phyloP scores from a whole-genome alignment of 2,797 vertebrate genomes.

The Propithecus perrieri region DNA sequence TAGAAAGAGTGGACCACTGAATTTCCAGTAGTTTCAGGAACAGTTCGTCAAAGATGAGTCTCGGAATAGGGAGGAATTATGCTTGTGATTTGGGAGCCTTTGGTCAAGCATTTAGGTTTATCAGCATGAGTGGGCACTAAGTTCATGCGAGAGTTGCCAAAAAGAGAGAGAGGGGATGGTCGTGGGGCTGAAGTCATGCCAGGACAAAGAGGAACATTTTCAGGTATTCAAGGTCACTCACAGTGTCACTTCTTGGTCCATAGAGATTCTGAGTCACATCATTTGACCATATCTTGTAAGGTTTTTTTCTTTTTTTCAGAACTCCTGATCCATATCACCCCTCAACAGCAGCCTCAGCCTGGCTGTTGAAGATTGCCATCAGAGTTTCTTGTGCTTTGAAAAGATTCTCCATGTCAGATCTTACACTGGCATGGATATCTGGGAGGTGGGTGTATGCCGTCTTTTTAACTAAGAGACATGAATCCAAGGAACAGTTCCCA shows the following conservation, averaged over 20 bases:
- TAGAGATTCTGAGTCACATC: background rate
- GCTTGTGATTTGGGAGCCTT: background rate
- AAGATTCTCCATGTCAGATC: background rate
- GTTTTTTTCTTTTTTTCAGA: background rate
- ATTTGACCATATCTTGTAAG: too few relatives aligned
- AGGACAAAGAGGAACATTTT: background rate
- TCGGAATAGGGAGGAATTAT: background rate
- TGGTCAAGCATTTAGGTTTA: background rate
- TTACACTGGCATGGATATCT: rapidly evolving
- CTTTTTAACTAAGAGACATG: background rate
- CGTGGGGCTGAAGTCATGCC: rapidly evolving
- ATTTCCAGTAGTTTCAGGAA: background rate
- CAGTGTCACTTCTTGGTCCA: background rate
- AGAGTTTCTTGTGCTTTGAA: background rate
- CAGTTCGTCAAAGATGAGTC: background rate
- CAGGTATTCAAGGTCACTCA: too few relatives aligned
- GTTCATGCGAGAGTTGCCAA: background rate
- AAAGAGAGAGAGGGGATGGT: background rate
- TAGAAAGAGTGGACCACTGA: background rate
- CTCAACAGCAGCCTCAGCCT: too few relatives aligned
- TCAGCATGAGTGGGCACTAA: background rate
- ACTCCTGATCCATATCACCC: background rate
- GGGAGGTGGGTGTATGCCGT: background rate
- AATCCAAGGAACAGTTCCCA: background rate
- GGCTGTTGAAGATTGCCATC: background rate